These are phyloP conservation scores for Drosophila neotestacea DNA, from an alignment of 2,888 invertebrate genomes.

Conservation along the genomic window DNA sequence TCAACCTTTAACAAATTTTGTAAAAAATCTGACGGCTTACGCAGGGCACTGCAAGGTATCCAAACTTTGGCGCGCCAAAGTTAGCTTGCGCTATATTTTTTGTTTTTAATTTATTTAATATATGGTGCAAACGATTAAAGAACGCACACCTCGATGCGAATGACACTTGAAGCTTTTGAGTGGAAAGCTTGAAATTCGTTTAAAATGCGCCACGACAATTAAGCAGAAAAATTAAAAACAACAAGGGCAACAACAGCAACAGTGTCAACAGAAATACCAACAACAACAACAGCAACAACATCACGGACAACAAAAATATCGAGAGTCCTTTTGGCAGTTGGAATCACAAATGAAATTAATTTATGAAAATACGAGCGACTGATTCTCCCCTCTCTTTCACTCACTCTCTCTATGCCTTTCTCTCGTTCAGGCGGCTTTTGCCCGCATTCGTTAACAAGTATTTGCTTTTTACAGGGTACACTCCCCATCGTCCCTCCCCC, in stretches of 20 bases:
- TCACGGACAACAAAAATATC: conserved; percentile 24
- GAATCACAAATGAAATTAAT: conserved; percentile 61
- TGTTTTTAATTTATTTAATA: not conserved
- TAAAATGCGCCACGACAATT: conserved; percentile 25
- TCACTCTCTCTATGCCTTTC: not conserved
- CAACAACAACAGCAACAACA: conserved; percentile 2
- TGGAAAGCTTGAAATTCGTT: conserved; percentile 18
- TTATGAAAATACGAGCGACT: conserved; percentile 52
- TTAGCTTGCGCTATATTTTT: not conserved
- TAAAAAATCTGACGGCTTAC: too few relatives aligned
- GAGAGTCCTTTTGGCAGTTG: conserved; percentile 49
- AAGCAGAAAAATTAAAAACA: conserved; percentile 21
- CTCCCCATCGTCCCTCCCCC: too few relatives aligned
- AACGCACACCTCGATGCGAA: conserved; percentile 3
- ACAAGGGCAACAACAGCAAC: conserved; percentile 3
- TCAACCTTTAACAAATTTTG: too few relatives aligned
- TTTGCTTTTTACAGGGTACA: conserved; percentile 48
- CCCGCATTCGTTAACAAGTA: conserved; percentile 65
- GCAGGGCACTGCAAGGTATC: too few relatives aligned
- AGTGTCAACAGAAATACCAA: not conserved
- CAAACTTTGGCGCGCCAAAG: too few relatives aligned
- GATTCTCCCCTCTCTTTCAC: not conserved
- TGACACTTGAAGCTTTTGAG: conserved; percentile 8
- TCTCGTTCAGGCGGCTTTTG: conserved; percentile 11
- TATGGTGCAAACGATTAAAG: not conserved